Percentiles rank a stretch among this genome's conserved stretches.
Evolutionary conservation across 2,797 vertebrate species (phyloP).

Genomic region (Cossypha dichroa): DNA sequence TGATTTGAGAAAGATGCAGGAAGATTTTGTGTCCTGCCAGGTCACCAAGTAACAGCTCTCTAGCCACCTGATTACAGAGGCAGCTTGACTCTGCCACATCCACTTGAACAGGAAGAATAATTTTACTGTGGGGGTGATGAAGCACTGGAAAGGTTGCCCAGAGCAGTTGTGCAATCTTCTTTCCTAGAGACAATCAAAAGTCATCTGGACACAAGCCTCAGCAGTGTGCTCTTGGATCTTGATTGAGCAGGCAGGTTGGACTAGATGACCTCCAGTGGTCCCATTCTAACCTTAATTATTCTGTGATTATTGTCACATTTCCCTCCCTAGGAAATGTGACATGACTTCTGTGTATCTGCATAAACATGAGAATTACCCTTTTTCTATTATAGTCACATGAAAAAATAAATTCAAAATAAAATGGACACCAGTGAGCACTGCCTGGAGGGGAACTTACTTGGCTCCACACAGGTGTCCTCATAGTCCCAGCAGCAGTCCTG

Average conservation of each 20-base stretch:
- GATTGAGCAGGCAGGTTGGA: background rate
- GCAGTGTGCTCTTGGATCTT: background rate
- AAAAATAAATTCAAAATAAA: background rate
- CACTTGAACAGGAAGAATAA: background rate
- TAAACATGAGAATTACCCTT: background rate
- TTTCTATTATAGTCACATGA: background rate
- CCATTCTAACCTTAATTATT: background rate
- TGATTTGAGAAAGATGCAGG: background rate
- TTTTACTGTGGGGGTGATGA: background rate
- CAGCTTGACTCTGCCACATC: background rate
- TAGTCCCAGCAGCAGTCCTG: constrained; percentile 80
- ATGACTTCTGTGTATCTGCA: background rate
- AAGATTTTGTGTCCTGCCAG: background rate
- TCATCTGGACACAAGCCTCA: background rate
- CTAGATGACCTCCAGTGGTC: background rate
- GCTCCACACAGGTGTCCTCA: constrained; percentile 64
- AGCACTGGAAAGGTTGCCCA: background rate
- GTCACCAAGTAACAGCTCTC: background rate
- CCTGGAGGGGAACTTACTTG: constrained; percentile 65
- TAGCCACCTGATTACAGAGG: background rate
- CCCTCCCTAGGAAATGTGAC: background rate
- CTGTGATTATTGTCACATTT: background rate
- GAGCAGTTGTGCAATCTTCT: background rate
- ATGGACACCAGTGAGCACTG: background rate
- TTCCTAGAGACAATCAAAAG: background rate